Conservation (phyloP, 2,888 invertebrate genomes). For the Noctuana brunneofusca region DNA sequence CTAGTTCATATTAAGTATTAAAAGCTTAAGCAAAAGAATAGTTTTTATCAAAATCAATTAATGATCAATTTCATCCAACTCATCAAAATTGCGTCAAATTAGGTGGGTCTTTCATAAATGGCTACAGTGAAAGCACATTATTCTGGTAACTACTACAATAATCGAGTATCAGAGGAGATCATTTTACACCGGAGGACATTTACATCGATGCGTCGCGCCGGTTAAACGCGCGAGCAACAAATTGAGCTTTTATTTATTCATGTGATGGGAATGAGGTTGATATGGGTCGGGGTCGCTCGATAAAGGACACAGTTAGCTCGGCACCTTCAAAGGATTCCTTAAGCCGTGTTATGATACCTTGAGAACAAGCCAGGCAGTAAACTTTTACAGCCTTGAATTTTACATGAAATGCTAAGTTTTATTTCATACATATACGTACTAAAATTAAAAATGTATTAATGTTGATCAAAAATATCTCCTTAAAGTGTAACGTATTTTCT, state of each 20-base stretch:
- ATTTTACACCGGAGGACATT: constrained; percentile 59
- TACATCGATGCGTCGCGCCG: constrained; percentile 60
- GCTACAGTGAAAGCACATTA: constrained; percentile 8
- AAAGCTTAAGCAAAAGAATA: constrained; percentile 52
- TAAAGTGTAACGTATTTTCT: too few species aligned
- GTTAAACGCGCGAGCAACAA: constrained; percentile 74
- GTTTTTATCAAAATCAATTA: too few species aligned
- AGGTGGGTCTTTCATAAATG: constrained; percentile 42
- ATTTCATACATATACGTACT: too few species aligned
- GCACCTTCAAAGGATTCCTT: constrained; percentile 59
- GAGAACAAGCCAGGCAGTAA: not conserved
- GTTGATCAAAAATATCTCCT: too few species aligned
- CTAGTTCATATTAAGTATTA: constrained; percentile 46
- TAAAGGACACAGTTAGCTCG: constrained; percentile 67
- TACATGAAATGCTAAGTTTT: constrained; percentile 16
- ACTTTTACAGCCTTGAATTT: constrained; percentile 2
- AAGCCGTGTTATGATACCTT: constrained; percentile 52
- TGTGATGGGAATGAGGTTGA: constrained; percentile 73
- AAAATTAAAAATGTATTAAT: too few species aligned
- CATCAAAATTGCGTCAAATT: constrained; percentile 44
- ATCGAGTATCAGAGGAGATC: constrained; percentile 48
- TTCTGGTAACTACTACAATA: constrained; percentile 11
- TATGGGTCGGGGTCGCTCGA: constrained; percentile 77
- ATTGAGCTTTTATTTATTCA: constrained; percentile 81
- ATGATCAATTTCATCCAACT: constrained; percentile 60